Conservation (phyloP, 2,888 invertebrate genomes). For the Trachelus troglodyta region DNA sequence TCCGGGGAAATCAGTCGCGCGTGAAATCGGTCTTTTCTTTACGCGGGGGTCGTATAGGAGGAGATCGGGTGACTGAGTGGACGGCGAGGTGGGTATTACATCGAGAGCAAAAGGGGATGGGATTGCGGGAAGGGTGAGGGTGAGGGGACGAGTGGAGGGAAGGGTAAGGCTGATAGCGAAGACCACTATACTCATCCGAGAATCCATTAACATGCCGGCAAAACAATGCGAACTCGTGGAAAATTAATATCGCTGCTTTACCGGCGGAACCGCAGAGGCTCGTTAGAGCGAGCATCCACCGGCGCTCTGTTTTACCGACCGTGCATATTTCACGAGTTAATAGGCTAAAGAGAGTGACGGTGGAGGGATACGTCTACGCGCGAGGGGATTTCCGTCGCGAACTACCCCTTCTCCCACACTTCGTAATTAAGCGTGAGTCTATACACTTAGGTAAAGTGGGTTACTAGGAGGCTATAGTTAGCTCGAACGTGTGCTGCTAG, state of each 20-base stretch:
- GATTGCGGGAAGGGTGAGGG: background rate
- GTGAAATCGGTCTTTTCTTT: background rate
- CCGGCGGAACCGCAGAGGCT: background rate
- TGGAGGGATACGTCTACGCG: conserved; percentile 9
- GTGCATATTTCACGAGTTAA: background rate
- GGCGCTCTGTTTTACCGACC: background rate
- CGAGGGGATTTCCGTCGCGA: conserved; percentile 21
- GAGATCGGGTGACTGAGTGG: background rate
- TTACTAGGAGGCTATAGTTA: conserved; percentile 33
- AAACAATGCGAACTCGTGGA: background rate
- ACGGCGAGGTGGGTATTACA: background rate
- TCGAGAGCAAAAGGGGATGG: background rate
- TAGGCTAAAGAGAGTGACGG: background rate
- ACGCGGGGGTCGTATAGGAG: background rate
- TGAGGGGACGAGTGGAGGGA: background rate
- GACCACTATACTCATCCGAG: background rate
- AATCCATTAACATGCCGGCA: background rate
- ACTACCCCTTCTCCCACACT: conserved; percentile 30
- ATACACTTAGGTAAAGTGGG: conserved; percentile 46
- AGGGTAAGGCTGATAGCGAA: background rate
- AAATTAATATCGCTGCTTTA: background rate
- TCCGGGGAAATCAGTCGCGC: background rate
- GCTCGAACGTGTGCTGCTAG: background rate
- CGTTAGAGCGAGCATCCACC: background rate
- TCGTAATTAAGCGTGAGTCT: conserved; percentile 53